Evolutionary conservation across 2,113 vertebrate genomes (phyloP).

Genomic region (Myocastor coypus): DNA sequence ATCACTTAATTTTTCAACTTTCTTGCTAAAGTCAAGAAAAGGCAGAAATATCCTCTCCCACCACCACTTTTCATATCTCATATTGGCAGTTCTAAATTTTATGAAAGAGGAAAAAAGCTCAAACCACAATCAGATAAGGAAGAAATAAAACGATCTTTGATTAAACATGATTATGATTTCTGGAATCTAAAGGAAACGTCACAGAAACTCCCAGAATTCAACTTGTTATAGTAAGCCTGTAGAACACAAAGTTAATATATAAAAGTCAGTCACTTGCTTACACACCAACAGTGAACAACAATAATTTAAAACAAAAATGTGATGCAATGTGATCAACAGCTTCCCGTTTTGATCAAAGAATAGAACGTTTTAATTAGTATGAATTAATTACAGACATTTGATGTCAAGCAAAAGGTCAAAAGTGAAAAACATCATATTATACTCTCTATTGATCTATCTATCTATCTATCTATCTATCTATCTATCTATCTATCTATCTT

Average conservation of each 20-base stretch:
- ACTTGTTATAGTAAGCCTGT: not conserved
- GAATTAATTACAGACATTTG: not conserved
- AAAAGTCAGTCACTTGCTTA: not conserved
- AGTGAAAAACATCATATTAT: not conserved
- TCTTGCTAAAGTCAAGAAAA: not conserved
- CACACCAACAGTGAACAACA: not conserved
- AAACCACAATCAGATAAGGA: not conserved
- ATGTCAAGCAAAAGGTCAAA: too few species aligned
- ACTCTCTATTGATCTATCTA: too few species aligned
- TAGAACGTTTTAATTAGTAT: not conserved
- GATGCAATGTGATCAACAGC: not conserved
- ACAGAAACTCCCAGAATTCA: not conserved
- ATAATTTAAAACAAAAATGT: not conserved
- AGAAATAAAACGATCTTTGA: not conserved
- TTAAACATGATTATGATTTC: not conserved
- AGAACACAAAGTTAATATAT: not conserved
- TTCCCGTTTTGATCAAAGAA: not conserved
- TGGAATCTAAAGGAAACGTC: not conserved
- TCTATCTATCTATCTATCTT: too few species aligned
- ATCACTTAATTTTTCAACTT: not conserved
- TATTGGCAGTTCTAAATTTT: not conserved
- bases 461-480: too few species aligned
- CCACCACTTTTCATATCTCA: not conserved
- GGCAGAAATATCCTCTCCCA: not conserved
- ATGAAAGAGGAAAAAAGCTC: not conserved